Conservation (phyloP, 2,888 invertebrate species). For the Idaea aversata region DNA sequence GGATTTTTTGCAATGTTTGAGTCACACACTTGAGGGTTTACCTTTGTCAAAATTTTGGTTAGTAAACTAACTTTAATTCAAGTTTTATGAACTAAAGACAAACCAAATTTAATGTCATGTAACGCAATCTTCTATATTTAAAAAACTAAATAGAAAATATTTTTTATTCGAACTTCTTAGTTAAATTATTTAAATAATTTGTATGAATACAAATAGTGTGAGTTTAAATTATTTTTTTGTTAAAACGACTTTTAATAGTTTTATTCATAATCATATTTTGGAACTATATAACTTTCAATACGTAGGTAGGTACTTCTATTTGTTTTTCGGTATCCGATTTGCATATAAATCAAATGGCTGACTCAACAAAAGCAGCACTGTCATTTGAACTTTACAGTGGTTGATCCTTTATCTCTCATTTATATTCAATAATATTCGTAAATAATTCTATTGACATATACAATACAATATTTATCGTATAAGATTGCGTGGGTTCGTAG, state of each 20-base stretch:
- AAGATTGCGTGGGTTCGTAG: conserved; percentile 69
- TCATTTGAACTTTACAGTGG: conserved; percentile 64
- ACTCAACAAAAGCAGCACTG: conserved; percentile 72
- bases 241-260: too few species aligned
- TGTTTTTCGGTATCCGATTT: conserved; percentile 58
- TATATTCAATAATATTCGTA: conserved; percentile 73
- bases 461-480: conserved; percentile 63
- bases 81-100: not conserved
- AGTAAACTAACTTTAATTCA: not conserved
- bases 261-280: too few species aligned
- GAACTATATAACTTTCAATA: not conserved
- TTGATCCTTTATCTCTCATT: conserved; percentile 73
- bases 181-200: too few species aligned
- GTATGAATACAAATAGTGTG: too few species aligned
- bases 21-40: conserved; percentile 17
- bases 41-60: conserved; percentile 1
- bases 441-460: conserved; percentile 71
- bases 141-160: too few species aligned
- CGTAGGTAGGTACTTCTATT: conserved; percentile 38
- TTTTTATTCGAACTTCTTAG: too few species aligned
- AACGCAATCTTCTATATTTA: too few species aligned
- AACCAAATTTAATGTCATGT: too few species aligned
- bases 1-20: conserved; percentile 1
- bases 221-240: too few species aligned
- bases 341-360: conserved; percentile 76